Base-by-base conservation (phyloP, 2,888 invertebrate species). In the Nasonovia ribisnigri region DNA sequence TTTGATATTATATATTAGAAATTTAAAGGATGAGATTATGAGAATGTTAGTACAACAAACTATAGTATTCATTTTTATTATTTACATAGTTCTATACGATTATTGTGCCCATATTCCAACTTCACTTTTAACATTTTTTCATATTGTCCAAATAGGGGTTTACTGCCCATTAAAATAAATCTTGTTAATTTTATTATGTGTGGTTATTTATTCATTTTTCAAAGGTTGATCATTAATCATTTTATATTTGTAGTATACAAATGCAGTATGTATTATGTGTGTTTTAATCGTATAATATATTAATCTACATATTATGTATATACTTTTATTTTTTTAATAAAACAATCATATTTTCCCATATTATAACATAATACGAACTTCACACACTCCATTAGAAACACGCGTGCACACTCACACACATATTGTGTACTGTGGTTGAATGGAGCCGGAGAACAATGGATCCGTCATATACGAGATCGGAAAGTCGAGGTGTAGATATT, bases 401-500 rank as follows among this genome's bases (percentile, higher is more conserved):
- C 36, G 24, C 29, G 11, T 20, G 29, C 8, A 20, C 77, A 77
- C 77, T 77, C 36, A 20, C 77, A 36, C 16, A 43, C 26, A 20
- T 29, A 43, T 57, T 46, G 29, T 86, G 29, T 16, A 57, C 36
- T 77, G 77, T 20, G 36, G 46, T 67, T 90, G 67, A 90, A 77
- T 90, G 67, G 46, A 48, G 46, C 36, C 11, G 48, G 11, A 67
- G 90, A 90, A 90, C 90, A 90, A 90, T 90, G 13, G 90, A 11
- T n/a, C 24, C 43, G 84, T 42, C 29, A 86, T 48, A 48, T 67
- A 24, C 48, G 46, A 46, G 90, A 90, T 90, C 90, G 90, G 90
- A 90, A 90, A 90, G 90, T 67, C 46, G 90, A 90, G 48, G 90
- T 48, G 36, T 67, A 90, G 36, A 90, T 77, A 77, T 90, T 90